Conservation (phyloP, 1,140 invertebrate species). For the Lysiphlebus fabarum region DNA sequence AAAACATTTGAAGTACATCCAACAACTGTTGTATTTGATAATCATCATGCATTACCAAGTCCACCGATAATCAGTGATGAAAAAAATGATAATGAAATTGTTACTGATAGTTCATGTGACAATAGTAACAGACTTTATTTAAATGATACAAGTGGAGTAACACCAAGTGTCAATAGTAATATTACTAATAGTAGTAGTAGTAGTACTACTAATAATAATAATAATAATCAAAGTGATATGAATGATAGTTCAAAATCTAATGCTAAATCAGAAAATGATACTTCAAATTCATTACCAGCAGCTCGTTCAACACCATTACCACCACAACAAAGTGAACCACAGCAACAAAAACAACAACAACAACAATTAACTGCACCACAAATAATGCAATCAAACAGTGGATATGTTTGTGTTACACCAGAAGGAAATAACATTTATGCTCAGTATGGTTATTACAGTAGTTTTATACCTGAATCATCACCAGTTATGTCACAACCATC, state of each 20-base stretch:
- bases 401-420: slow-evolving; percentile 16
- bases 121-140: no score
- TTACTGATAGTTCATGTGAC: not conserved
- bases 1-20: slow-evolving; percentile 18
- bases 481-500: no score
- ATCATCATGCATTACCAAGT: slow-evolving; percentile 1
- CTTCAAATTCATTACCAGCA: not conserved
- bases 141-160: not conserved
- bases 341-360: not conserved
- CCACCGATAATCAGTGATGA: not conserved
- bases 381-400: slow-evolving; percentile 13
- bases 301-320: not conserved
- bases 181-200: not conserved
- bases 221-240: no score
- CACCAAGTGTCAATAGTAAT: not conserved
- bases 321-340: not conserved
- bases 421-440: slow-evolving; percentile 15
- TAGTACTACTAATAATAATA: no score
- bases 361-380: not conserved
- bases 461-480: not conserved
- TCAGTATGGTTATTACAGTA: slow-evolving; percentile 5
- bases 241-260: not conserved
- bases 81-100: not conserved
- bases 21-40: slow-evolving; percentile 19
- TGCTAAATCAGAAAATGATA: not conserved